phyloP scores from a whole-genome alignment of 2,888 invertebrate genomes.

The Drosophila falleni region DNA sequence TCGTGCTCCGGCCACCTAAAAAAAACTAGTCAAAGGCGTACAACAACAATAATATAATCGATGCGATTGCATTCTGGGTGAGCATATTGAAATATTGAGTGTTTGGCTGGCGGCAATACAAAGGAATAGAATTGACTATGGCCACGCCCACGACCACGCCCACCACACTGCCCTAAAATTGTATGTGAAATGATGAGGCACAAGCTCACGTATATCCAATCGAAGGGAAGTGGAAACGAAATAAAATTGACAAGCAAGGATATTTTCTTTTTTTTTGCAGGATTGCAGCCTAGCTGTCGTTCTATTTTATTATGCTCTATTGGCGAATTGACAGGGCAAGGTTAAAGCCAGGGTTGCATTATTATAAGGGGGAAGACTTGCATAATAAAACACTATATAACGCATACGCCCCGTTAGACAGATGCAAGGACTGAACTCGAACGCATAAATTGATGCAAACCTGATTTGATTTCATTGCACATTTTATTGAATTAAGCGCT shows the following conservation, averaged over 20 bases:
- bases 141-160: background rate
- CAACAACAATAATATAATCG: slow-evolving; percentile 18
- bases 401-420: slow-evolving; percentile 17
- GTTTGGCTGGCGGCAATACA: slow-evolving; percentile 50
- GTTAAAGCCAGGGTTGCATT: slow-evolving; percentile 30
- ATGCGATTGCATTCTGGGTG: slow-evolving; percentile 19
- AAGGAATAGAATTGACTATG: slow-evolving; percentile 18
- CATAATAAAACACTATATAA: slow-evolving; percentile 30
- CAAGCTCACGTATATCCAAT: slow-evolving; percentile 18
- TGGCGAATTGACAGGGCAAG: slow-evolving; percentile 50
- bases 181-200: slow-evolving; percentile 40
- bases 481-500: slow-evolving; percentile 35
- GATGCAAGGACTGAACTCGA: slow-evolving; percentile 16
- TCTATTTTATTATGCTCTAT: slow-evolving; percentile 51
- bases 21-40: background rate
- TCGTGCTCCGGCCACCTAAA: background rate
- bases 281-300: slow-evolving; percentile 30
- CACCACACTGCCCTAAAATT: slow-evolving; percentile 16
- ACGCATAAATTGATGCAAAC: slow-evolving; percentile 45
- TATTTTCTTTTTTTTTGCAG: slow-evolving; percentile 17
- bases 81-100: slow-evolving; percentile 62
- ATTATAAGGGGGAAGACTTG: slow-evolving; percentile 17
- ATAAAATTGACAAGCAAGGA: slow-evolving; percentile 65
- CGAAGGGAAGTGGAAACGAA: slow-evolving; percentile 40
- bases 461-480: slow-evolving; percentile 38